A percentile compares a stretch with the other conserved stretches of the same genome.
Conservation (phyloP, 2,113 vertebrate genomes). For the Microtus pennsylvanicus region DNA sequence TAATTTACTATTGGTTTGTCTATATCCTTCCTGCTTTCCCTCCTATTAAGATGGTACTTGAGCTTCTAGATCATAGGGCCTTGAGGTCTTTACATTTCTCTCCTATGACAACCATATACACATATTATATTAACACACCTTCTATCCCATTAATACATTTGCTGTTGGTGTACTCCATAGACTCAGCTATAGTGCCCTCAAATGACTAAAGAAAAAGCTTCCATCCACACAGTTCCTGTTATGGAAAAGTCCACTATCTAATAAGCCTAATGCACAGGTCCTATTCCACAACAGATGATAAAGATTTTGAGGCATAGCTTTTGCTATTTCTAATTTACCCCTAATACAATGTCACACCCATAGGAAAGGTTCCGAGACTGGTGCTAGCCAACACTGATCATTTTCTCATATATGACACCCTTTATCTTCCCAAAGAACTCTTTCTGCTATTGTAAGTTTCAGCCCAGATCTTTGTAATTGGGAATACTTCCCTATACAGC, state of each 20-base stretch:
- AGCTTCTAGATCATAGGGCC: not conserved
- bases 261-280: not conserved
- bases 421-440: not conserved
- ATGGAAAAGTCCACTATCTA: not conserved
- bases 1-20: not conserved
- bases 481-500: not conserved
- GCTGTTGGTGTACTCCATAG: not conserved
- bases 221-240: not conserved
- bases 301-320: not conserved
- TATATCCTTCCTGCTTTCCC: not conserved
- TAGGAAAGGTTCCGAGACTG: not conserved
- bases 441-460: not conserved
- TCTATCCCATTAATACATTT: not conserved
- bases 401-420: not conserved
- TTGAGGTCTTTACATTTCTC: not conserved
- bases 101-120: not conserved
- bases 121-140: not conserved
- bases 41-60: not conserved
- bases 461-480: not conserved
- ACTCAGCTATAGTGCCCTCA: not conserved
- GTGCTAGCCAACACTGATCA: not conserved
- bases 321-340: not conserved
- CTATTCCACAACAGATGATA: not conserved
- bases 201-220: not conserved
- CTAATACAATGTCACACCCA: not conserved